Evolutionary conservation across 2,113 vertebrate species (phyloP).

Genomic region (Azemiops feae): DNA sequence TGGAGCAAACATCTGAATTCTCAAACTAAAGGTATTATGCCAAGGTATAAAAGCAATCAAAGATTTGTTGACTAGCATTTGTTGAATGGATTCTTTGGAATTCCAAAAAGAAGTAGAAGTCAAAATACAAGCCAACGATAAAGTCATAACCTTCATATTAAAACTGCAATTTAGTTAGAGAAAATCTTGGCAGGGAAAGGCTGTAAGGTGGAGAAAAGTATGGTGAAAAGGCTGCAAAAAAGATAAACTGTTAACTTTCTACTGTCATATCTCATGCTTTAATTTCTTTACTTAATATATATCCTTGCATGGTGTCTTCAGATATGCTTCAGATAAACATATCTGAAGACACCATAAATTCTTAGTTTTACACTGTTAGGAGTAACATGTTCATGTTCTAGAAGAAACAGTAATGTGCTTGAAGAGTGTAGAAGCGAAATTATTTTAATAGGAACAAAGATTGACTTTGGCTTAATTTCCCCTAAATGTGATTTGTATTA

Average conservation of each 20-base stretch:
- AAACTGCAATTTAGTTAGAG: neutral
- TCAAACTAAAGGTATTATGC: neutral
- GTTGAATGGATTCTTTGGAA: neutral
- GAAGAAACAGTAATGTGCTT: neutral
- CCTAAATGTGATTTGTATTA: neutral
- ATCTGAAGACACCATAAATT: neutral
- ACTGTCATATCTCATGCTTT: neutral
- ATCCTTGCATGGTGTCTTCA: neutral
- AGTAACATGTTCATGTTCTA: neutral
- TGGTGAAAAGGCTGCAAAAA: neutral
- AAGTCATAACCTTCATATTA: neutral
- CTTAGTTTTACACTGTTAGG: neutral
- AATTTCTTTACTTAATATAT: neutral
- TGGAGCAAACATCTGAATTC: neutral
- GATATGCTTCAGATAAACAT: neutral
- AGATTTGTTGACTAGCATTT: neutral
- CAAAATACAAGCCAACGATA: neutral
- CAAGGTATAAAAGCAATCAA: neutral
- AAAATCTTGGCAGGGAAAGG: neutral
- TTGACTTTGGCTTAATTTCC: neutral
- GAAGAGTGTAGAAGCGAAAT: neutral
- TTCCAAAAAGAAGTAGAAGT: neutral
- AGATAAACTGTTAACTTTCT: neutral
- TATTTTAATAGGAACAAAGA: neutral
- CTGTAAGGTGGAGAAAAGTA: neutral